Evolutionary conservation across 2,888 invertebrate genomes (phyloP).

Genomic region (Phortica okadai): DNA sequence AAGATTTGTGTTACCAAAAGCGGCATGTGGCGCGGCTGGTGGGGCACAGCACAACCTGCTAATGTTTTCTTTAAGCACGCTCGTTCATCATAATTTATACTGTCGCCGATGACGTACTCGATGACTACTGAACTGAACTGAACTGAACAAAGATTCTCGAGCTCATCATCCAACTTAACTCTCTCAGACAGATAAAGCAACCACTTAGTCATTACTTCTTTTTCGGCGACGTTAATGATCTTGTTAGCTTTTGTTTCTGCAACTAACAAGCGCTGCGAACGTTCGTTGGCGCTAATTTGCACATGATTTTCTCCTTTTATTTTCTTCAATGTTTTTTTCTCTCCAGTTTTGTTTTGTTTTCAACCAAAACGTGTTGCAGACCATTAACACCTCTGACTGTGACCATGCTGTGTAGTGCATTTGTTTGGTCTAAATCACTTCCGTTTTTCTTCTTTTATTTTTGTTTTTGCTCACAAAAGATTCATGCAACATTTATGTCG

Average conservation of each 20-base stretch:
- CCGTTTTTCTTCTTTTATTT: background rate
- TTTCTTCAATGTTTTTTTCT: background rate
- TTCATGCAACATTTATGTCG: background rate
- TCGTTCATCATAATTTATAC: slow-evolving; percentile 67
- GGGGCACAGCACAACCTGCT: slow-evolving; percentile 58
- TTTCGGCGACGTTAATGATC: slow-evolving; percentile 65
- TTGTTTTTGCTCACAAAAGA: background rate
- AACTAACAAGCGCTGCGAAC: slow-evolving; percentile 62
- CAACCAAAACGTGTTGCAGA: slow-evolving; percentile 49
- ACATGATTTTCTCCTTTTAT: slow-evolving; percentile 47
- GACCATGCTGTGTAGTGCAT: background rate
- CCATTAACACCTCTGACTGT: slow-evolving; percentile 61
- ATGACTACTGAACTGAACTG: slow-evolving; percentile 5
- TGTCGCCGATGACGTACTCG: slow-evolving; percentile 45
- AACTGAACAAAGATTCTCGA: background rate
- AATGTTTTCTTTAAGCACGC: slow-evolving; percentile 61
- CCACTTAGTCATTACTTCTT: background rate
- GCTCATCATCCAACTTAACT: no score
- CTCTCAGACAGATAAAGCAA: no score
- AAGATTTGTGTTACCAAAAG: slow-evolving; percentile 13
- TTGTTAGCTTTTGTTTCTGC: slow-evolving; percentile 60
- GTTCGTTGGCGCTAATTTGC: slow-evolving; percentile 51
- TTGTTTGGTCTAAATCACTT: slow-evolving; percentile 10
- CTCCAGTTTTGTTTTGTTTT: background rate
- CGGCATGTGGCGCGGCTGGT: slow-evolving; percentile 35